Conservation (phyloP, 2,888 invertebrate species). For the Mimachlamys varia region DNA sequence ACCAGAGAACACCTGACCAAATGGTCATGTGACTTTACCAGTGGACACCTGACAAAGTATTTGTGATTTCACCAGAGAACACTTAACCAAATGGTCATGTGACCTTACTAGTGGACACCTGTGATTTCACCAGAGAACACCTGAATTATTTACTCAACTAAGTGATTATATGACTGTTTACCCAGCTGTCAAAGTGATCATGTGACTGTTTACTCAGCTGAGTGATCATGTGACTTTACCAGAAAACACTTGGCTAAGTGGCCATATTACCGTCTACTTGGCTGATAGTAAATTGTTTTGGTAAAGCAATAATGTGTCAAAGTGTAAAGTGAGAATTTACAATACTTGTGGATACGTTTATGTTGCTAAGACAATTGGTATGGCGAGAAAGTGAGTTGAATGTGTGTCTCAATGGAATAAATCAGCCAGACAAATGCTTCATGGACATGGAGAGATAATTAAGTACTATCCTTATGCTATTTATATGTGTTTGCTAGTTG, state of each 20-base stretch:
- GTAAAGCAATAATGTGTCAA: too few species aligned
- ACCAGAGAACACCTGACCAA: conserved; percentile 84
- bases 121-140: not conserved
- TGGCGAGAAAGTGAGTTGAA: not conserved
- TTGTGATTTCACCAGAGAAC: too few species aligned
- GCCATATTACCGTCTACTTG: not conserved
- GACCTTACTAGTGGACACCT: not conserved
- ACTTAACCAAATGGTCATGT: too few species aligned
- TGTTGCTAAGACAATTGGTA: too few species aligned
- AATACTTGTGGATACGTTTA: too few species aligned
- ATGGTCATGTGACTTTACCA: not conserved
- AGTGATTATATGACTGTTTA: not conserved
- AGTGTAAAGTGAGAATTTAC: too few species aligned
- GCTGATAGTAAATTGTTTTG: too few species aligned
- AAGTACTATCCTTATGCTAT: not conserved
- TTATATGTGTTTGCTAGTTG: not conserved
- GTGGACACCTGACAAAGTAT: too few species aligned
- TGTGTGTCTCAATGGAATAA: not conserved
- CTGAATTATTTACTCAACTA: not conserved
- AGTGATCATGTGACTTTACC: too few species aligned
- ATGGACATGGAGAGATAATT: not conserved
- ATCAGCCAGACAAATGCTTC: not conserved
- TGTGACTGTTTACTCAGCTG: not conserved
- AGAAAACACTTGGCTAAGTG: not conserved
- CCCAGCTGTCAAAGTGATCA: not conserved